These are phyloP conservation scores for Heliopora coerulea DNA, from an alignment of 92 coral and sea anemone species.

Conservation along the genomic window DNA sequence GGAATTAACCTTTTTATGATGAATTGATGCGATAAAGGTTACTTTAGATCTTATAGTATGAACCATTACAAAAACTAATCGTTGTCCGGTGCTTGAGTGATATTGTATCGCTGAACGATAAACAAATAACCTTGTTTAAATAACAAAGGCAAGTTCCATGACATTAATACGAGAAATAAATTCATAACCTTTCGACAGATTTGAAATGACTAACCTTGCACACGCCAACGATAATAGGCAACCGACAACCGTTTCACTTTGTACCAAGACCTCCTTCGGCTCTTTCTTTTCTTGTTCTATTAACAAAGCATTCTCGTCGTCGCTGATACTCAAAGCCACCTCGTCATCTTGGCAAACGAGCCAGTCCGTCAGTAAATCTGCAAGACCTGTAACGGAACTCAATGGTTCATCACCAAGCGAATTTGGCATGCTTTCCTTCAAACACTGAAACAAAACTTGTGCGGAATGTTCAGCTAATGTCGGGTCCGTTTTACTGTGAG, in stretches of 20 bases:
- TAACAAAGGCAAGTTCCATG: not conserved
- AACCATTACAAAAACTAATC: too few relatives aligned
- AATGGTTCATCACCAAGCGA: constrained; percentile 75
- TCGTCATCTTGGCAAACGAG: constrained; percentile 19
- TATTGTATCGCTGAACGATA: too few relatives aligned
- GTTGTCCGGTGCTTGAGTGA: too few relatives aligned
- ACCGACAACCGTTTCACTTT: constrained; percentile 67
- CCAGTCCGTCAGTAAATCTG: constrained; percentile 77
- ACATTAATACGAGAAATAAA: not conserved
- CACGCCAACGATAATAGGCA: constrained; percentile 86
- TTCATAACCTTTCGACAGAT: not conserved
- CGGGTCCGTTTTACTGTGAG: constrained; percentile 89
- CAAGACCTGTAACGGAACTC: constrained; percentile 72
- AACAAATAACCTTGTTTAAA: too few relatives aligned
- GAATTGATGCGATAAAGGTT: too few relatives aligned
- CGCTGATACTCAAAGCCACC: constrained; percentile 34
- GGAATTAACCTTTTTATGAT: too few relatives aligned
- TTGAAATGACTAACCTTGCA: constrained; percentile 68
- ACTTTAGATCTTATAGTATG: too few relatives aligned
- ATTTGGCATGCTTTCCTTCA: constrained; percentile 74
- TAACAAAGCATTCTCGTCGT: constrained; percentile 7
- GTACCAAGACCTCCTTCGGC: constrained; percentile 21
- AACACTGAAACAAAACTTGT: constrained; percentile 70
- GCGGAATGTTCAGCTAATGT: constrained; percentile 73
- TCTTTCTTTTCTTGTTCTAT: not conserved